Evolutionary conservation across 2,797 vertebrate genomes (phyloP), one percentile per base, ranked within the genome.

Genomic region (Clarias laeviceps): DNA sequence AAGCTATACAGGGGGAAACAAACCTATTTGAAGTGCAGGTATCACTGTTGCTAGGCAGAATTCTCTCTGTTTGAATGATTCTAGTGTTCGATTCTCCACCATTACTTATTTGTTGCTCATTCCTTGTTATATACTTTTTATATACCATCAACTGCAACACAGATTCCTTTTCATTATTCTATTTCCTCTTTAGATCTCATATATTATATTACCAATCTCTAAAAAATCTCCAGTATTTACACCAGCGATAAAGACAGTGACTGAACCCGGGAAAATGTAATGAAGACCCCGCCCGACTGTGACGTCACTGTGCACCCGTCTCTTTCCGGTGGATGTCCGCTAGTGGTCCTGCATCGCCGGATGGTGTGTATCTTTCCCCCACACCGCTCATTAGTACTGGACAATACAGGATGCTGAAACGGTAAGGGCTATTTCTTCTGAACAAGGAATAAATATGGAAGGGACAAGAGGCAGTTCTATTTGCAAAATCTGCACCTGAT

Each of bases 251-350:
- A 45, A 65, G 61, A 66, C 68, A 57, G 3, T 50, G 18, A 64
- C 18, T 65, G 40, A 76, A 76, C 24, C 2, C n/a, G 29, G 29
- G n/a, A 24, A 64, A 50, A 54, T 54, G 70, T 3, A 76, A 17
- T 15, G 40, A 56, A 82, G 81, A 32, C 82, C 88, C 93, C 92
- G 91, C 91, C 93, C 83, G 65, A 86, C 87, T 85, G 90, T 95
- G 94, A 95, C 92, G 94, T 95, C 92, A 96, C 91, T 90, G 91
- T 88, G 92, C 93, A 94, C 93, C 91, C 94, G 94, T 94, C 93
- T 90, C 93, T 87, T 73, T 80, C 54, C 32, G 86, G 83, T 93
- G 87, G 90, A 89, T 91, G 88, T 89, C 92, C 89, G 86, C 90
- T 90, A 92, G 91, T 92, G 93, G 88, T 93, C 88, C 90, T 91